A percentile compares a stretch with the other conserved stretches of the same genome.
These are phyloP conservation scores for Microplitis mediator DNA, from an alignment of 1,140 invertebrate genomes.

Conservation along the genomic window DNA sequence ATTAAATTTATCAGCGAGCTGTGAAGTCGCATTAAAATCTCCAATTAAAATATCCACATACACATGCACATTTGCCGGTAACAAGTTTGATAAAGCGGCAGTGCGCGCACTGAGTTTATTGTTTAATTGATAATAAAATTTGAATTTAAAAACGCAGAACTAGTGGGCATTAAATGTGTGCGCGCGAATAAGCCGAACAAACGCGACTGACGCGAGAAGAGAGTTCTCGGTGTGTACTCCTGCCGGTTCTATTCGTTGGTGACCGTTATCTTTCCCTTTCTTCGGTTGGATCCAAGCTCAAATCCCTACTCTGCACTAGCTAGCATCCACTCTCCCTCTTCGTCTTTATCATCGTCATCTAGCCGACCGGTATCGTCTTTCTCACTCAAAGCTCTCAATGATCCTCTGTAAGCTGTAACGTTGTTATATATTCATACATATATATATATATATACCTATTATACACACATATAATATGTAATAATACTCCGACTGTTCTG, in stretches of 20 bases:
- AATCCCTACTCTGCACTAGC: not conserved
- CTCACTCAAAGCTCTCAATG: not conserved
- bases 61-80: no score
- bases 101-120: no score
- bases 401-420: not conserved
- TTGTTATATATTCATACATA: no score
- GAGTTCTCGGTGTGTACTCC: not conserved
- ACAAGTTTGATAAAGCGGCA: not conserved
- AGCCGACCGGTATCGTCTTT: not conserved
- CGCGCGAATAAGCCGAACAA: constrained; percentile 39
- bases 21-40: no score
- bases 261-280: constrained; percentile 40
- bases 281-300: constrained; percentile 7
- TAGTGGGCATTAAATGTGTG: not conserved
- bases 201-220: constrained; percentile 45
- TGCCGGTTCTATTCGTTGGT: constrained; percentile 21
- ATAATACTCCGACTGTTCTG: no score
- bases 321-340: not conserved
- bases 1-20: no score
- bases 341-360: not conserved
- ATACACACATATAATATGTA: no score
- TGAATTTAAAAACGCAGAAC: not conserved
- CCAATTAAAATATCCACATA: no score
- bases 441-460: no score
- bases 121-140: no score